Base-by-base conservation (phyloP, 2,797 vertebrate genomes). In the Notolabrus celidotus region DNA sequence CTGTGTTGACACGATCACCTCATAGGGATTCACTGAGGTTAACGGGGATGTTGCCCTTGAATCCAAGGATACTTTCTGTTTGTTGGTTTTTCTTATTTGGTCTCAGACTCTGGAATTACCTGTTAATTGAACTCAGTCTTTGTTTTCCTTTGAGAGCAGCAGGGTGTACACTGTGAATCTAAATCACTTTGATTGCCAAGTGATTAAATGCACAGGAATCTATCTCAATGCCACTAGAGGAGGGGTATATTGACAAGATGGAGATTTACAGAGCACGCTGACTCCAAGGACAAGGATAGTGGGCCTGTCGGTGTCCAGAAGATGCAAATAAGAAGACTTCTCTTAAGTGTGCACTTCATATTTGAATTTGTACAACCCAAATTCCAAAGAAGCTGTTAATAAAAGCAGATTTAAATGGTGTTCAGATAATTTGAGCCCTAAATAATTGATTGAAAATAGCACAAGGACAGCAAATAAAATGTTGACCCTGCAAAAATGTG, bases 51-150 rank as follows among this genome's bases (percentile, higher is more conserved):
- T 39, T 64, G 79, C 43, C 82, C 83, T 85, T 83, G 70, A 81
- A 77, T 79, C 71, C 82, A 77, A 84, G 76, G 83, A 82, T 77
- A 75, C 66, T 54, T 80, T 86, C 10, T 66, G 78, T 81, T 83
- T 87, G 67, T 86, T 88, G 64, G 1, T 76, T 79, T 80, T 88
- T 73, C 50, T 65, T 66, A 68, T 78, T 87, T 62, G 45, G 57
- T 67, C 65, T 77, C 73, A 58, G 60, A 61, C 67, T 29, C 41
- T 59, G 57, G 53, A 89, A 80, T 79, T 42, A 54, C 56, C 47
- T 22, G 49, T 69, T 86, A 77, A 89, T 83, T 75, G 49, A 80
- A 80, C 38, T 49, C 54, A 55, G 47, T 41, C n/a, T 85, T 42
- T 56, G 54, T 83, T 83, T 78, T 73, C 67, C 60, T 80, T 56